Evolutionary conservation across 2,888 invertebrate genomes (phyloP).

Genomic region (Hypomecis atomaria): DNA sequence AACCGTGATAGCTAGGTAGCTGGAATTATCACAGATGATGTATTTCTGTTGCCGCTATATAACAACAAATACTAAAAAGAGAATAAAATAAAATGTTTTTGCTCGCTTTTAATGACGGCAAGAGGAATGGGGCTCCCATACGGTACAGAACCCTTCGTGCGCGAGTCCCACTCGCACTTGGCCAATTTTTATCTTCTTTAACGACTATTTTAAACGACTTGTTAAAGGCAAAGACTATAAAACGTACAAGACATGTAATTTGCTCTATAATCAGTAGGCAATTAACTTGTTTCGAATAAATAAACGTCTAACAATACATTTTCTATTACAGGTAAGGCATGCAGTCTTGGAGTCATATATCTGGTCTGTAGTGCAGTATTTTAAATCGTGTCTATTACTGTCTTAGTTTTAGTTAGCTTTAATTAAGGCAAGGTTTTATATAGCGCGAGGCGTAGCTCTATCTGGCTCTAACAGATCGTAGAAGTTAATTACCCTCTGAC

Average conservation of each 20-base stretch:
- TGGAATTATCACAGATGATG: no score
- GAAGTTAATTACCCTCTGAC: constrained; percentile 3
- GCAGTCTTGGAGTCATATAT: constrained; percentile 45
- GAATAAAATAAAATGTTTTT: no score
- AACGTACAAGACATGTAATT: constrained; percentile 31
- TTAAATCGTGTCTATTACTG: constrained; percentile 54
- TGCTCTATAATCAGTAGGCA: constrained; percentile 30
- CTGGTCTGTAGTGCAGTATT: constrained; percentile 56
- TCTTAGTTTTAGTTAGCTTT: constrained; percentile 20
- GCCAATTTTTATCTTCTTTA: constrained; percentile 25
- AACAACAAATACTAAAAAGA: no score
- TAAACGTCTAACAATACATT: constrained; percentile 52
- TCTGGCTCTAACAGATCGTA: background rate
- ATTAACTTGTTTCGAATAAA: constrained; percentile 38
- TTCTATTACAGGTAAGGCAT: constrained; percentile 60
- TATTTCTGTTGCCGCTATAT: no score
- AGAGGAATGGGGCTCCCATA: no score
- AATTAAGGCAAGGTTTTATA: constrained; percentile 22
- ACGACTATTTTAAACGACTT: constrained; percentile 24
- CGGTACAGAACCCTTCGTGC: no score
- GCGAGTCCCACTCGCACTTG: no score
- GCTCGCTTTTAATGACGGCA: no score
- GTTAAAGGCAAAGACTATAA: constrained; percentile 29
- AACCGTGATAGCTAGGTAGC: no score
- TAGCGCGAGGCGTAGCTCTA: background rate